phyloP scores from a whole-genome alignment of 2,797 vertebrate genomes.

The Heteromormyrus szaboi region DNA sequence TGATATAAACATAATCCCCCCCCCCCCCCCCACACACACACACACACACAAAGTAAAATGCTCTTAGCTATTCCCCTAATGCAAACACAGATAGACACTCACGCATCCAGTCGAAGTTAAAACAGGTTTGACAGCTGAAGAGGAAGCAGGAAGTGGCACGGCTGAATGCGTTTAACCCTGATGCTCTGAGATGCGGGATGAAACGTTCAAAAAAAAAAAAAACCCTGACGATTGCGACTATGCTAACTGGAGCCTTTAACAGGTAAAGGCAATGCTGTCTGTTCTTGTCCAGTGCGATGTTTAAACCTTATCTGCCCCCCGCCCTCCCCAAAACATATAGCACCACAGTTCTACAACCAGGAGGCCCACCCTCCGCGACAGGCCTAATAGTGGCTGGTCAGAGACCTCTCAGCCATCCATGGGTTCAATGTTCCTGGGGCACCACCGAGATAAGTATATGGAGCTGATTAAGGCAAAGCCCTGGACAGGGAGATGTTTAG shows the following conservation, averaged over 20 bases:
- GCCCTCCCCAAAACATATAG: constrained; percentile 31
- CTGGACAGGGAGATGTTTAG: constrained; percentile 17
- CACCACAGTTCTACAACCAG: constrained; percentile 37
- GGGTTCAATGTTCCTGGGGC: constrained; percentile 58
- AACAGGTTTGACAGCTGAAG: constrained; percentile 67
- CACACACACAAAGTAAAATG: constrained; percentile 40
- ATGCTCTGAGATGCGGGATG: constrained; percentile 37
- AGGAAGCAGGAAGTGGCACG: constrained; percentile 46
- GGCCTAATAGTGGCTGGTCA: constrained; percentile 67
- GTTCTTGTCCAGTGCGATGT: not conserved
- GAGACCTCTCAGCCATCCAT: constrained; percentile 61
- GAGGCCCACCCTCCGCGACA: constrained; percentile 42
- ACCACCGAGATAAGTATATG: constrained; percentile 57
- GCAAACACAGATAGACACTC: not conserved
- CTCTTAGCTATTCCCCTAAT: constrained; percentile 24
- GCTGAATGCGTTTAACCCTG: constrained; percentile 59
- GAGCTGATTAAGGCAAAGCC: constrained; percentile 48
- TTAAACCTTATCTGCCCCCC: not conserved
- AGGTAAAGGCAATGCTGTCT: not conserved
- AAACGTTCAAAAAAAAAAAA: constrained; percentile 1
- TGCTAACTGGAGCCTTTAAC: not conserved
- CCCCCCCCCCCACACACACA: constrained; percentile 15
- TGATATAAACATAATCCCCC: not conserved
- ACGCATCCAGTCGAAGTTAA: constrained; percentile 44
- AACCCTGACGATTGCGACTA: not conserved